phyloP scores from a whole-genome alignment of 2,888 invertebrate genomes.

The Pinctada fucata region DNA sequence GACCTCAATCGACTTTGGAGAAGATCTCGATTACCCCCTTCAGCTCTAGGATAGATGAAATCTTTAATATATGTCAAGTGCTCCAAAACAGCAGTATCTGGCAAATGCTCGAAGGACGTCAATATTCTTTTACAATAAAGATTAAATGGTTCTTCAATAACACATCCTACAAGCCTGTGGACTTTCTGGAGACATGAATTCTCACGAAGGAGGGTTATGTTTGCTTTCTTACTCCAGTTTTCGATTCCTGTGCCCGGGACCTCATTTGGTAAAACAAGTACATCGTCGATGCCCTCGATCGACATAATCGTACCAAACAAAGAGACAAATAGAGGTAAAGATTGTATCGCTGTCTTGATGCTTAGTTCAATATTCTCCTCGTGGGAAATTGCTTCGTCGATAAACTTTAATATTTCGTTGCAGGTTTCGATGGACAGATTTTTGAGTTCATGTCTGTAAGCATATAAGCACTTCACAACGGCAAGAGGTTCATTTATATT shows the following conservation, averaged over 20 bases:
- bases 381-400: no score
- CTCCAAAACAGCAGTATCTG: not conserved
- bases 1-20: no score
- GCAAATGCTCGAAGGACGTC: not conserved
- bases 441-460: no score
- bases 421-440: no score
- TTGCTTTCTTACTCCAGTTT: not conserved
- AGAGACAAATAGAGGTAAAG: no score
- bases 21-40: no score
- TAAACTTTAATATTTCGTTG: no score
- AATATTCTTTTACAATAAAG: constrained; percentile 5
- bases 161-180: not conserved
- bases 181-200: not conserved
- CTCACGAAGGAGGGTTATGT: not conserved
- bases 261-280: not conserved
- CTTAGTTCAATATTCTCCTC: no score
- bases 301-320: no score
- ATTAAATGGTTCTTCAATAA: not conserved
- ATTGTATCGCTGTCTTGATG: no score
- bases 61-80: constrained; percentile 14
- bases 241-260: not conserved
- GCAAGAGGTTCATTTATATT: no score
- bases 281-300: not conserved
- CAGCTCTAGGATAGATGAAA: not conserved
- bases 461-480: no score